phyloP scores from a whole-genome alignment of 1,140 invertebrate species.

The Popillia japonica region DNA sequence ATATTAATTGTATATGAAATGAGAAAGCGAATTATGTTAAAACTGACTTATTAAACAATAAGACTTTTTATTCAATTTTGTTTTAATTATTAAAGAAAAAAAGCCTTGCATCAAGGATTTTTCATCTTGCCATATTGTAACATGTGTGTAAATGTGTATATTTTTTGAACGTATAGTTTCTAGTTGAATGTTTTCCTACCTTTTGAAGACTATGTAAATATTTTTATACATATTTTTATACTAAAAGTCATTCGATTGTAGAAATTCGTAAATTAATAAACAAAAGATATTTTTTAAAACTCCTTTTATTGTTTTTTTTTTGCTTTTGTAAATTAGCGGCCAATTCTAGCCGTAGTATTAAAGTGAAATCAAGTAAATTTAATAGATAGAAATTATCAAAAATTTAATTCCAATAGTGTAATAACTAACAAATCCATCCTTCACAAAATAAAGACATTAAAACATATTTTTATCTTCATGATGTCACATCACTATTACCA shows the following conservation, averaged over 20 bases:
- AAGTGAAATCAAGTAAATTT: neutral
- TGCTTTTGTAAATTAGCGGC: neutral
- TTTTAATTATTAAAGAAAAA: slow-evolving; percentile 35
- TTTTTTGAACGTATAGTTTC: slow-evolving; percentile 40
- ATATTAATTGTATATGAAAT: slow-evolving; percentile 15
- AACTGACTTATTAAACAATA: neutral
- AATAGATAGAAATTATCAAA: neutral
- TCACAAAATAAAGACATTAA: neutral
- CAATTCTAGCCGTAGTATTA: too few species aligned
- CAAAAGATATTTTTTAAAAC: slow-evolving; percentile 4
- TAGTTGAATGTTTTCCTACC: slow-evolving; percentile 35
- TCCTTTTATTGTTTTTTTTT: neutral
- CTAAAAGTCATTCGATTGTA: slow-evolving; percentile 44
- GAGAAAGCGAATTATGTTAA: neutral
- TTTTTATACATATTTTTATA: slow-evolving; percentile 37
- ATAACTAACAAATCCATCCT: neutral
- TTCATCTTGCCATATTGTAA: slow-evolving; percentile 58
- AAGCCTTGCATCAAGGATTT: slow-evolving; percentile 58
- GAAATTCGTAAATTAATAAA: slow-evolving; percentile 42
- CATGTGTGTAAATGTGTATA: slow-evolving; percentile 45
- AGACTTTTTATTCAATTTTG: slow-evolving; percentile 33
- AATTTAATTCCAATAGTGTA: neutral
- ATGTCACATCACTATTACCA: neutral
- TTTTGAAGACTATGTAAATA: slow-evolving; percentile 39
- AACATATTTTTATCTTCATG: neutral